Evolutionary conservation across 2,113 vertebrate genomes (phyloP).

Genomic region (Panthera uncia): DNA sequence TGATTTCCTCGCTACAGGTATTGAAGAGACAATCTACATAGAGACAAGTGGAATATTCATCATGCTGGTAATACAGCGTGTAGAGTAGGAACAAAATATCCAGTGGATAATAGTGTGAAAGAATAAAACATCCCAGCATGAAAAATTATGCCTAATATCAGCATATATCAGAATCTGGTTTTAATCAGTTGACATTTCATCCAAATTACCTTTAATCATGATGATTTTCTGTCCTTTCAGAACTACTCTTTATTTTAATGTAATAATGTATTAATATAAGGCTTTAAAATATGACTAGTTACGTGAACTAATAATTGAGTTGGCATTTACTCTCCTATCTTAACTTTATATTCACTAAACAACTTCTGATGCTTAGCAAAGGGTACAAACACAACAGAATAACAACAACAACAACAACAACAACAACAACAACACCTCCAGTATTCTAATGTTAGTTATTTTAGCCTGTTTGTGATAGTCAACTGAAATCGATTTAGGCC

Average conservation of each 20-base stretch:
- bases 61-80: neutral
- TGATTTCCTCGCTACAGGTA: slow-evolving; percentile 35
- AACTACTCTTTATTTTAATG: neutral
- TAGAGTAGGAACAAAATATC: slow-evolving; percentile 35
- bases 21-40: neutral
- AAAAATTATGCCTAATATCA: neutral
- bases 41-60: neutral
- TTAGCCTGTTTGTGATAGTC: neutral
- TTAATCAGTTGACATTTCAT: slow-evolving; percentile 12
- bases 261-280: neutral
- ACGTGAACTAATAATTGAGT: neutral
- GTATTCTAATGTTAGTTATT: neutral
- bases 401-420: no score
- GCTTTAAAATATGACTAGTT: slow-evolving; percentile 12
- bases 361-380: neutral
- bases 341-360: neutral
- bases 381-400: neutral
- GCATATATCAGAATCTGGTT: neutral
- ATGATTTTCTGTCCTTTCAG: neutral
- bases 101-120: neutral
- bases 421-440: neutral
- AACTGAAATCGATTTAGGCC: neutral
- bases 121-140: slow-evolving; percentile 34
- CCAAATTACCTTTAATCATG: neutral
- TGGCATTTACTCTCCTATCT: neutral